Conservation (phyloP, 2,797 vertebrate genomes). For the Malacoctenus gilli region DNA sequence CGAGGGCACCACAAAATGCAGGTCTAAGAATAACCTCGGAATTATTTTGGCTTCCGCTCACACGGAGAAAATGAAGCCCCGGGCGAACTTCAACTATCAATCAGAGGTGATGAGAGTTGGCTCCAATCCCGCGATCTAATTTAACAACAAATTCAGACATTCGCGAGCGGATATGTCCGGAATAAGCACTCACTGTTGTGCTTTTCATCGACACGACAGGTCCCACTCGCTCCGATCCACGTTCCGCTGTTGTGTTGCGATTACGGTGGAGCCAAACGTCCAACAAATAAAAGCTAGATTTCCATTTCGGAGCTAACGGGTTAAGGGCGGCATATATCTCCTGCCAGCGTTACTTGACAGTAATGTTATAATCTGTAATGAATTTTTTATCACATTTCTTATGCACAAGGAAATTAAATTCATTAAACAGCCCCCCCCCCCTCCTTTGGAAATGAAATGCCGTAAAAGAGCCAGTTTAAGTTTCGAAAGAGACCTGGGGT, state of each 20-base stretch:
- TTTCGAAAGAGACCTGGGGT: slow-evolving; percentile 46
- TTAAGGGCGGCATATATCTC: slow-evolving; percentile 59
- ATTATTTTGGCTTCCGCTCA: slow-evolving; percentile 17
- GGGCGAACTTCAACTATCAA: slow-evolving; percentile 27
- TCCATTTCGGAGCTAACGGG: slow-evolving; percentile 23
- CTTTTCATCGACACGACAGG: not conserved
- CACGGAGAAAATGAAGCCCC: slow-evolving; percentile 22
- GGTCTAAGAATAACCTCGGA: slow-evolving; percentile 3
- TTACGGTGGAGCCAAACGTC: slow-evolving; percentile 1
- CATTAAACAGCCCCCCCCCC: slow-evolving; percentile 69
- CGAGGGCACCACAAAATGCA: slow-evolving; percentile 6
- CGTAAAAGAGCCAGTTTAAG: slow-evolving; percentile 58
- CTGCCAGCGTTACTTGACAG: slow-evolving; percentile 57
- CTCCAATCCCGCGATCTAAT: slow-evolving; percentile 14
- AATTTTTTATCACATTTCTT: slow-evolving; percentile 74
- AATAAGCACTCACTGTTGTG: not conserved
- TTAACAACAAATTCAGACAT: slow-evolving; percentile 6
- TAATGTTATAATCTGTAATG: slow-evolving; percentile 73
- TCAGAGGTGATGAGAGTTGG: slow-evolving; percentile 17
- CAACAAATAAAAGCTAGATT: slow-evolving; percentile 5
- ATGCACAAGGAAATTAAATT: slow-evolving; percentile 74
- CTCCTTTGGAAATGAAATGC: slow-evolving; percentile 69
- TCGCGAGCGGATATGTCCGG: too few relatives aligned
- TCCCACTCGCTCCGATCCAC: slow-evolving; percentile 3
- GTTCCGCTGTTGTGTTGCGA: not conserved